phyloP scores from a whole-genome alignment of 2,797 vertebrate genomes.

The Halcyon chelicuti region DNA sequence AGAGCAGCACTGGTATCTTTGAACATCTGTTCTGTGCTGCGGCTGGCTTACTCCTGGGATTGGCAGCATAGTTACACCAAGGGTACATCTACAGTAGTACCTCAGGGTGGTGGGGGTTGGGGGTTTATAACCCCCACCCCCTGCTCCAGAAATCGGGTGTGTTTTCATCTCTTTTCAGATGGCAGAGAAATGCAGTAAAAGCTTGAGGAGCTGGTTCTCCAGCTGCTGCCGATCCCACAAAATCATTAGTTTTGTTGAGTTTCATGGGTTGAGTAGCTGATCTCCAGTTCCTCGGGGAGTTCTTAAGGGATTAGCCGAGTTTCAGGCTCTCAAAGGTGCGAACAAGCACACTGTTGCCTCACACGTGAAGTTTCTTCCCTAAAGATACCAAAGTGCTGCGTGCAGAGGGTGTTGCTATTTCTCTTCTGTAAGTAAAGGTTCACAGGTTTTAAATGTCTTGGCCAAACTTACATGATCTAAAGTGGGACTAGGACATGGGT shows the following conservation, averaged over 20 bases:
- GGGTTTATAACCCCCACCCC: neutral
- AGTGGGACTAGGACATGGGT: neutral
- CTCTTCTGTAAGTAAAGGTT: neutral
- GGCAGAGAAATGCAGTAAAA: neutral
- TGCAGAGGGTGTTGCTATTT: constrained; percentile 11
- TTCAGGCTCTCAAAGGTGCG: constrained; percentile 23
- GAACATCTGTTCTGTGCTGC: neutral
- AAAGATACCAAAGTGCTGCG: constrained; percentile 5
- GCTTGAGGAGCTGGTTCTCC: neutral
- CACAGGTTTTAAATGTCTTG: neutral
- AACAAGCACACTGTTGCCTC: constrained; percentile 40
- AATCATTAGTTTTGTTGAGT: constrained; percentile 8
- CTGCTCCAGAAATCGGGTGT: neutral
- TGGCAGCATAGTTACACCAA: fast-evolving
- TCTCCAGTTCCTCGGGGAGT: constrained; percentile 4
- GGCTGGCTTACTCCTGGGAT: neutral
- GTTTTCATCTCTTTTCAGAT: neutral
- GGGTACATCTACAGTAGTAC: neutral
- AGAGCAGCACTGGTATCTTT: neutral
- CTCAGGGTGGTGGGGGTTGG: neutral
- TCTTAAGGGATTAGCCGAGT: constrained; percentile 57
- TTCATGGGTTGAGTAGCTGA: neutral
- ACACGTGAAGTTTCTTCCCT: constrained; percentile 12
- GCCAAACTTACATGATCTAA: neutral
- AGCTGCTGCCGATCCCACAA: neutral